These are phyloP conservation scores for Scaptomyza cyrtandrae DNA, from an alignment of 2,888 invertebrate genomes.

Conservation along the genomic window DNA sequence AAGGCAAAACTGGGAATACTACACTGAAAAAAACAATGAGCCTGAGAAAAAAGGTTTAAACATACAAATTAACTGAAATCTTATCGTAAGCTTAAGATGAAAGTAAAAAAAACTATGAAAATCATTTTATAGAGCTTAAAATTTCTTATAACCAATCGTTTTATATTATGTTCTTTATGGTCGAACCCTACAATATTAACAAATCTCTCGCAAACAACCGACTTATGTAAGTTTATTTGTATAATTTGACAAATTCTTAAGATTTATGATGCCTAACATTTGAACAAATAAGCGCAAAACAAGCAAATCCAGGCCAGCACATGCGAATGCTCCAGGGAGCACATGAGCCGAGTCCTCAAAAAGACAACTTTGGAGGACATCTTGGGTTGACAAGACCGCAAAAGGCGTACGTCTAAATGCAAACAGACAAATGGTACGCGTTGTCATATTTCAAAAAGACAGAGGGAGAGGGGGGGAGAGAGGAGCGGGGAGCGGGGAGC, in stretches of 20 bases:
- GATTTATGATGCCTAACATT: slow-evolving; percentile 44
- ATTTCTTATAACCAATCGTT: background rate
- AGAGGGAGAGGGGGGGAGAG: background rate
- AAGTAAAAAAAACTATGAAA: background rate
- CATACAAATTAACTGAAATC: background rate
- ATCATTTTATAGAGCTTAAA: background rate
- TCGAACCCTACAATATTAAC: background rate
- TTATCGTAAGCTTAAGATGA: background rate
- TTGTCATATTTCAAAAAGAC: slow-evolving; percentile 57
- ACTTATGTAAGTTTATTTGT: slow-evolving; percentile 10
- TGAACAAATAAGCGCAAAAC: slow-evolving; percentile 36
- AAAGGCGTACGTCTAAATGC: slow-evolving; percentile 55
- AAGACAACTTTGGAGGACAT: slow-evolving; percentile 6
- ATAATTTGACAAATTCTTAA: slow-evolving; percentile 31
- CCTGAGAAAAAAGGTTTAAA: background rate
- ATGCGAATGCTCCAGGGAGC: slow-evolving; percentile 36
- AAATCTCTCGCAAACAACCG: background rate
- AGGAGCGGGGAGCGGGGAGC: background rate
- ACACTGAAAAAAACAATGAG: background rate
- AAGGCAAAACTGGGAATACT: background rate
- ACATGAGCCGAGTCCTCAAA: slow-evolving; percentile 25
- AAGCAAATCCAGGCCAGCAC: slow-evolving; percentile 44
- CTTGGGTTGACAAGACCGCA: slow-evolving; percentile 43
- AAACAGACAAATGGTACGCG: slow-evolving; percentile 77
- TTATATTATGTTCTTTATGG: background rate